Base-by-base conservation (phyloP, 2,797 vertebrate species). In the Poeciliopsis paucimaculata region DNA sequence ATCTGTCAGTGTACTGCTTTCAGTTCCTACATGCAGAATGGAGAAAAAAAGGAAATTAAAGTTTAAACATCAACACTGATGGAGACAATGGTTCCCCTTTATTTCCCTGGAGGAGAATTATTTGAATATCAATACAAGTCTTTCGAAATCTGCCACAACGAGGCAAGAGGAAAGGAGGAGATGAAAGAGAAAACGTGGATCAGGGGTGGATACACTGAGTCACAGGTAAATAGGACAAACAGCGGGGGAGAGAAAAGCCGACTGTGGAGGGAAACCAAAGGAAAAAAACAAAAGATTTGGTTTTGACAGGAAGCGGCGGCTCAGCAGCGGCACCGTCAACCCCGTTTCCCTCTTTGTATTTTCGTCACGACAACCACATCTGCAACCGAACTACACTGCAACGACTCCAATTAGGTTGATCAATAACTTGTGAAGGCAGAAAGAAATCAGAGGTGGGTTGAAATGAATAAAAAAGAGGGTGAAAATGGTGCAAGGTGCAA, bases 361-460 rank as follows among this genome's bases (percentile, higher is more conserved):
- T 81, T 49, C 77, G 84, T 88, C 90, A 73, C 15, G 76, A 78
- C 84, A 31, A 49, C 55, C 84, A 81, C 78, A 89, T 92, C 90
- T 91, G 87, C 90, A 91, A 90, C 84, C 13, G 86, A 90, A 93
- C 89, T 90, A 89, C 87, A 89, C 89, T 79, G 84, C 80, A 89
- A 92, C 84, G 79, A 91, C 90, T 91, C 86, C 77, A 79, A 92
- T 93, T 93, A 91, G 82, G 86, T 73, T 77, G 85, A 91, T 94
- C 92, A 85, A 92, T 93, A 91, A 76, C 0, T 39, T 66, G 78
- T 51, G 73, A 23, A 43, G 75, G 80, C 70, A 16, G 43, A 39
- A 10, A 16, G 28, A 66, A 78, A 34, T 41, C 16, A 6, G 16
- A n/a, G 26, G 13, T 4, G 18, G 12, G 34, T 45, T 66, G 2